phyloP scores from a whole-genome alignment of 2,113 vertebrate species.

The Pteruthius melanotis region DNA sequence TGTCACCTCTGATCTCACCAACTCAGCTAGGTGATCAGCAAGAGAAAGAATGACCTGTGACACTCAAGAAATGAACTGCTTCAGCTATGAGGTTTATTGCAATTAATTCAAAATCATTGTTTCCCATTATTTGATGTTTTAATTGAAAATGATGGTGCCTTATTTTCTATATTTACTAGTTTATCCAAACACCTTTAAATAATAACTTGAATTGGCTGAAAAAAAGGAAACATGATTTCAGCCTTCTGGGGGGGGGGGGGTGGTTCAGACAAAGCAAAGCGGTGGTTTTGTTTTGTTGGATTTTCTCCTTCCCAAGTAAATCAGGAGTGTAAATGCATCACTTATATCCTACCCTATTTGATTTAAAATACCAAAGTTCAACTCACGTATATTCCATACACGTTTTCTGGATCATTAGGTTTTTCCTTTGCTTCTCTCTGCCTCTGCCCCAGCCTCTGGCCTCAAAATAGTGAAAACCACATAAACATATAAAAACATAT shows the following conservation, averaged over 20 bases:
- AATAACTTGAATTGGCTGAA: neutral
- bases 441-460: neutral
- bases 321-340: neutral
- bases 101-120: neutral
- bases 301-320: neutral
- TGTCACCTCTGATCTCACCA: neutral
- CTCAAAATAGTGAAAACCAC: neutral
- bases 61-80: neutral
- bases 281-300: neutral
- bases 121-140: accelerated
- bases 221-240: neutral
- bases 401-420: neutral
- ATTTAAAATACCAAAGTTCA: neutral
- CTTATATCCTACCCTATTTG: neutral
- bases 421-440: neutral
- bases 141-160: neutral
- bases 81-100: neutral
- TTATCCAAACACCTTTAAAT: neutral
- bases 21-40: neutral
- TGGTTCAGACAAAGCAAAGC: neutral
- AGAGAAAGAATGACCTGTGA: neutral
- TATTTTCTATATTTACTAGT: neutral
- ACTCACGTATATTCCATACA: neutral
- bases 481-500: neutral
- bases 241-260: accelerated